These are phyloP conservation scores for Schizopygopsis malacanthus DNA, from an alignment of 2,797 vertebrate species.

Conservation along the genomic window DNA sequence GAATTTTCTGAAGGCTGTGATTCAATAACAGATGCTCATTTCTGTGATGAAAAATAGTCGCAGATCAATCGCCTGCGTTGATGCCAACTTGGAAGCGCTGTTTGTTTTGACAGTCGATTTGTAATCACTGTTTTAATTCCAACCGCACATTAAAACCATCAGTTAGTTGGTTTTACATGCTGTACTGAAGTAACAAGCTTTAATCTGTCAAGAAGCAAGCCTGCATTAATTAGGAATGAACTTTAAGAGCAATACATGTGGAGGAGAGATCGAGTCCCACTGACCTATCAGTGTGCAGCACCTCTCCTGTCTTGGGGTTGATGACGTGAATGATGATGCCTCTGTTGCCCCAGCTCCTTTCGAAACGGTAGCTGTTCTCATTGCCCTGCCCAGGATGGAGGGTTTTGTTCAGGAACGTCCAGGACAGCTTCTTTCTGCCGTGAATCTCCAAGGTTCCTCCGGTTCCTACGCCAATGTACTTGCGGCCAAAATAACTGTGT, in stretches of 20 bases:
- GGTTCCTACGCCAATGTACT: conserved; percentile 88
- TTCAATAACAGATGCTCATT: conserved; percentile 36
- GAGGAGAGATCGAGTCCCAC: conserved; percentile 39
- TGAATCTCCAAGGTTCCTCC: conserved; percentile 91
- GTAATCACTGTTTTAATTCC: conserved; percentile 49
- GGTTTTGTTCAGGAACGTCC: conserved; percentile 94
- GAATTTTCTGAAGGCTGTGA: conserved; percentile 32
- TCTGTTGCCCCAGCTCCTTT: conserved; percentile 93
- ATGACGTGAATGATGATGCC: conserved; percentile 92
- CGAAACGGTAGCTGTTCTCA: conserved; percentile 88
- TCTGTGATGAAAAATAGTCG: conserved; percentile 41
- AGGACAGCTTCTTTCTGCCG: conserved; percentile 87
- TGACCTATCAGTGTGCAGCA: conserved; percentile 87
- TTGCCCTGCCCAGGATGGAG: conserved; percentile 85
- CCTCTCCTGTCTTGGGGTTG: conserved; percentile 82
- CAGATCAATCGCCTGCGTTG: conserved; percentile 12
- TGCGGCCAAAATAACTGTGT: conserved; percentile 90
- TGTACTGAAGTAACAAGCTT: neutral
- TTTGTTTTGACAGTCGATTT: conserved; percentile 52
- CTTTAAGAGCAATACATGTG: neutral
- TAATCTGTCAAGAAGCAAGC: conserved; percentile 20
- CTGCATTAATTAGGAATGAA: neutral
- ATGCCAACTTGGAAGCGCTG: conserved; percentile 5
- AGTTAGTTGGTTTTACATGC: conserved; percentile 14
- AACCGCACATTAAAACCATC: conserved; percentile 39